Evolutionary conservation across 2,113 vertebrate genomes (phyloP), one percentile per base, ranked within the genome.

Genomic region (Dissostichus mawsoni): DNA sequence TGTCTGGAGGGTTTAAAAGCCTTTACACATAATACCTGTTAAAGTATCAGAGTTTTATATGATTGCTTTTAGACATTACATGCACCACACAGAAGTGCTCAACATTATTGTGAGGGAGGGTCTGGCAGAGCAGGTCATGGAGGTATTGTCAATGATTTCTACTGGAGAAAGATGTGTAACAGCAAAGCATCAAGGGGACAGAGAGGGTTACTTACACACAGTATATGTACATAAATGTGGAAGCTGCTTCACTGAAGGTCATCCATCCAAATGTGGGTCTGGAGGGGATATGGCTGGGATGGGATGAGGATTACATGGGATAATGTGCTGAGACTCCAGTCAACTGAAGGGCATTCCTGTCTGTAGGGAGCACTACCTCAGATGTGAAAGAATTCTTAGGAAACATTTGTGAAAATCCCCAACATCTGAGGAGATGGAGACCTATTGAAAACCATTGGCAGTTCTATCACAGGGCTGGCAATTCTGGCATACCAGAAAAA

Each of bases 11-110:
- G 36, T 69, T 41, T 63, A 65, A 80, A 72, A 79, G 78, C 81
- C 78, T 76, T 89, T 62, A 81, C 18, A 52, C 17, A 36, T 16
- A 33, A 67, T 41, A 41, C 36, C 36, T 14, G 12, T 23, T 25
- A n/a, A 50, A 41, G 51, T 44, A 85, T 82, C 23, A 69, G 68
- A 57, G 48, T 72, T 80, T 80, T 29, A 73, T 68, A 58, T 33
- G n/a, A 29, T 69, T 20, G 45, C 80, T 80, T 80, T 82, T n/a
- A 4, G 29, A 29, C 29, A 29, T 29, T 3, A 29, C 29, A 76
- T 58, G 36, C 13, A 44, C 47, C 53, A 56, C n/a, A 70, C 13
- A 5, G 18, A 59, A 74, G 69, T 33, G 52, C 11, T 67, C 18
- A n/a, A 11, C 41, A 61, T 67, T 65, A 72, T 36, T 53, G 68